These are phyloP conservation scores for Enteromius anoplus DNA, from an alignment of 2,797 vertebrate species.

Conservation along the genomic window DNA sequence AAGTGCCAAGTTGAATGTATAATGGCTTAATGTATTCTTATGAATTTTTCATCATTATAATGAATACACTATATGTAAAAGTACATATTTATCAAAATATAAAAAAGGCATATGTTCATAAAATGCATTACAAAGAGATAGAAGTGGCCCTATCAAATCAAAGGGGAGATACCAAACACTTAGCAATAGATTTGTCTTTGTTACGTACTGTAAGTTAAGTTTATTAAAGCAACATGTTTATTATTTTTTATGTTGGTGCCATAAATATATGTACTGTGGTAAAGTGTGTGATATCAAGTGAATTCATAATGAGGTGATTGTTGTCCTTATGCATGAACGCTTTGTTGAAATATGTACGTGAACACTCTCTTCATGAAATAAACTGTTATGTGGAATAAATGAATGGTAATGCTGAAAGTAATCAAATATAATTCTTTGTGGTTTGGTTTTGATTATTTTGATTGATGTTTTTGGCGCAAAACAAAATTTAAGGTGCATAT, in stretches of 20 bases:
- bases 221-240: conserved; percentile 16
- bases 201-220: background rate
- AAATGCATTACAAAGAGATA: conserved; percentile 6
- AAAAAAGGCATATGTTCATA: conserved; percentile 33
- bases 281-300: conserved; percentile 30
- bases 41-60: background rate
- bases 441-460: background rate
- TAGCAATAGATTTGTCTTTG: background rate
- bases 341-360: conserved; percentile 27
- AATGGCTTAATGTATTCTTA: conserved; percentile 15
- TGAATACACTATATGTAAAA: background rate
- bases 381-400: conserved; percentile 19
- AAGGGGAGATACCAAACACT: background rate
- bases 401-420: background rate
- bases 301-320: conserved; percentile 33
- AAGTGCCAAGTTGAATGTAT: background rate
- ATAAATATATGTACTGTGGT: conserved; percentile 8
- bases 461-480: background rate
- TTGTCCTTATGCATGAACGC: conserved; percentile 56
- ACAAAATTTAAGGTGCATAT: background rate
- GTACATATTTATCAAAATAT: conserved; percentile 16
- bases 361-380: conserved; percentile 20
- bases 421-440: background rate
- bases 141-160: conserved; percentile 19
- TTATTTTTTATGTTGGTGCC: conserved; percentile 45